Percentiles rank a stretch among this genome's conserved stretches.
Conservation (phyloP, 2,113 vertebrate species). For the Labeo rohita region DNA sequence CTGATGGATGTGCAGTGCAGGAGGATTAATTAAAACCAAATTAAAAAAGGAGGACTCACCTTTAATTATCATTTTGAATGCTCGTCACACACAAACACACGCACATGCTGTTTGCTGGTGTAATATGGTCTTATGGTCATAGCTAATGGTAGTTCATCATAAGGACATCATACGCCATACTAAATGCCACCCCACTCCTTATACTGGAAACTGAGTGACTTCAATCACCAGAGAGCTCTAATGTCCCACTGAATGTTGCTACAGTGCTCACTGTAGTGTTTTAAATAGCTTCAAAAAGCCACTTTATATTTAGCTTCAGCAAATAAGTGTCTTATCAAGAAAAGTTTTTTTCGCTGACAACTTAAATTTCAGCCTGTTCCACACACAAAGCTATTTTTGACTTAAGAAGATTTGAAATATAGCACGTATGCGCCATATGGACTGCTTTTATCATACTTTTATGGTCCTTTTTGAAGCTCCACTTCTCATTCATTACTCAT, state of each 20-base stretch:
- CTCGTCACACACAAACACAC: not conserved
- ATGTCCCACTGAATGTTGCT: not conserved
- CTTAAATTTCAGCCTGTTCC: slow-evolving; percentile 1
- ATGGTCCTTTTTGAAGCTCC: slow-evolving; percentile 11
- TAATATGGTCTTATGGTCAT: not conserved
- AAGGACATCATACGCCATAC: not conserved
- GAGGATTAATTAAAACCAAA: slow-evolving; percentile 56
- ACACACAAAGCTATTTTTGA: slow-evolving; percentile 7
- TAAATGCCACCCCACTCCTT: not conserved
- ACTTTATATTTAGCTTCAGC: not conserved
- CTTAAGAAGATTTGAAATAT: slow-evolving; percentile 15
- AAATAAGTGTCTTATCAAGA: slow-evolving; percentile 10
- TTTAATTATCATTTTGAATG: slow-evolving; percentile 16
- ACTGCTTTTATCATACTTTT: slow-evolving; percentile 8
- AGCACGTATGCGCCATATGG: not conserved
- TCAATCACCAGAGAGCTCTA: not conserved
- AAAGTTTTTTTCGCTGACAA: not conserved
- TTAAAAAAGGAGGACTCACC: slow-evolving; percentile 35
- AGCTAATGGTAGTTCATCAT: not conserved
- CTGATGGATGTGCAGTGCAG: slow-evolving; percentile 22
- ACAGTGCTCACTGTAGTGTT: not conserved
- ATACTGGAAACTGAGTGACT: not conserved
- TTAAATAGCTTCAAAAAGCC: slow-evolving; percentile 15
- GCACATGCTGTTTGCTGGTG: not conserved
- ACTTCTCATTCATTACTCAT: not conserved